These are phyloP conservation scores for Panagrolaimus sp. DNA, from an alignment of 1,140 invertebrate species.

Conservation along the genomic window DNA sequence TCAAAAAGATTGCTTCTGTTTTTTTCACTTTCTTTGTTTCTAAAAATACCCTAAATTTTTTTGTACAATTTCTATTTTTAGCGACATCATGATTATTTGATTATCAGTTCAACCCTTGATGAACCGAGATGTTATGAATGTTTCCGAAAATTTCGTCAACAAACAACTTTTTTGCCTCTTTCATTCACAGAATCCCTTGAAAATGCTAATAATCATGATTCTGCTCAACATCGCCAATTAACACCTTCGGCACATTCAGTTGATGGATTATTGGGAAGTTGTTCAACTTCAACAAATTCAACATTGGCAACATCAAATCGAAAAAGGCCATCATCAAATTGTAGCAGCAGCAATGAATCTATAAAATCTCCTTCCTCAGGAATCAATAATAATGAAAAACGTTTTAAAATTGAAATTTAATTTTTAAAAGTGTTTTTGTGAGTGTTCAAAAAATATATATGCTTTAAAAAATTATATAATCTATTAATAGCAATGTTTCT, in stretches of 20 bases:
- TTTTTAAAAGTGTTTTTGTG: no score
- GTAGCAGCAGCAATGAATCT: neutral
- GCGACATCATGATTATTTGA: conserved; percentile 24
- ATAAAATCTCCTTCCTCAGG: no score
- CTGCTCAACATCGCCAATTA: neutral
- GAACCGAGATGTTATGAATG: conserved; percentile 30
- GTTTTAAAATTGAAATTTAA: conserved; percentile 15
- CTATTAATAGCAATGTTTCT: no score
- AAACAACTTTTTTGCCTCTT: conserved; percentile 21
- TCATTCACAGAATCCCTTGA: conserved; percentile 1
- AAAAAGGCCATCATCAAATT: neutral
- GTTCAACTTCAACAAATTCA: neutral
- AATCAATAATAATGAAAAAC: neutral
- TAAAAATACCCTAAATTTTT: neutral
- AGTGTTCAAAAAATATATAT: conserved; percentile 1
- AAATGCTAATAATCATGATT: neutral
- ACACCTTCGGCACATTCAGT: neutral
- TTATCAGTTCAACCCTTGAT: conserved; percentile 19
- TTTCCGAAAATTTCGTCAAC: conserved; percentile 27
- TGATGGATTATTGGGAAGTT: neutral
- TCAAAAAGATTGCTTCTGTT: no score
- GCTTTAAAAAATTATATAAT: neutral
- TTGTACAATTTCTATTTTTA: neutral
- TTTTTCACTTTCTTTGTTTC: no score
- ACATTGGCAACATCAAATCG: neutral